These are phyloP conservation scores for Smithornis capensis DNA, from an alignment of 2,113 vertebrate genomes.

Conservation along the genomic window DNA sequence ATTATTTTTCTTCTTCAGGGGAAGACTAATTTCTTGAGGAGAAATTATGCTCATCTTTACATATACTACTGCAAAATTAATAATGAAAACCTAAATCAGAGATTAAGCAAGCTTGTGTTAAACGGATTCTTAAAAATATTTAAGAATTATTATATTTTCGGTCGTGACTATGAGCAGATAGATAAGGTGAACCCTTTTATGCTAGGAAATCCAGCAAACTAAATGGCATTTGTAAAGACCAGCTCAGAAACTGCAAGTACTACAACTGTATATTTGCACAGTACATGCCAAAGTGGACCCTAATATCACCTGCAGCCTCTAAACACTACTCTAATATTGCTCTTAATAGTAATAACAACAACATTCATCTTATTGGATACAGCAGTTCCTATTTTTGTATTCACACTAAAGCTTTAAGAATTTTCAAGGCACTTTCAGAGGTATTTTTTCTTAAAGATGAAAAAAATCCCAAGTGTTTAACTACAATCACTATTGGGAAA, in stretches of 20 bases:
- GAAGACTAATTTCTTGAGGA: slow-evolving; percentile 57
- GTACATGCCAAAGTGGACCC: slow-evolving; percentile 3
- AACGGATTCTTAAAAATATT: slow-evolving; percentile 16
- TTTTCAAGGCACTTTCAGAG: slow-evolving; percentile 39
- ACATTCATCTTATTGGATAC: slow-evolving; percentile 38
- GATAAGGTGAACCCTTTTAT: neutral
- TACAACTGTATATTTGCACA: slow-evolving; percentile 55
- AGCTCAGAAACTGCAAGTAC: slow-evolving; percentile 24
- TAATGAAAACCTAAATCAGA: slow-evolving; percentile 9
- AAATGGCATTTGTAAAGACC: slow-evolving; percentile 33
- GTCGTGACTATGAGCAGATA: neutral
- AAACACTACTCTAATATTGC: slow-evolving; percentile 29
- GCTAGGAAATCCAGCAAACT: neutral
- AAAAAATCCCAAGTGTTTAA: slow-evolving; percentile 59
- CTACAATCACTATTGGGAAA: slow-evolving; percentile 58
- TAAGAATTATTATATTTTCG: neutral
- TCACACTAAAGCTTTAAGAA: slow-evolving; percentile 45
- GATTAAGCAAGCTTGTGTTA: neutral
- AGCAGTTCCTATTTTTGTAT: slow-evolving; percentile 40
- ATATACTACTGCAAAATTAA: slow-evolving; percentile 36
- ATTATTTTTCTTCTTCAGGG: slow-evolving; percentile 57
- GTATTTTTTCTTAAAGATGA: slow-evolving; percentile 43
- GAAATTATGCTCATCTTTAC: slow-evolving; percentile 60
- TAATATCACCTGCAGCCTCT: slow-evolving; percentile 49
- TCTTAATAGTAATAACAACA: slow-evolving; percentile 62